A percentile compares a stretch with the other conserved stretches of the same genome.
Evolutionary conservation across 2,888 invertebrate species (phyloP).

Genomic region (Melinopterus prodromus): DNA sequence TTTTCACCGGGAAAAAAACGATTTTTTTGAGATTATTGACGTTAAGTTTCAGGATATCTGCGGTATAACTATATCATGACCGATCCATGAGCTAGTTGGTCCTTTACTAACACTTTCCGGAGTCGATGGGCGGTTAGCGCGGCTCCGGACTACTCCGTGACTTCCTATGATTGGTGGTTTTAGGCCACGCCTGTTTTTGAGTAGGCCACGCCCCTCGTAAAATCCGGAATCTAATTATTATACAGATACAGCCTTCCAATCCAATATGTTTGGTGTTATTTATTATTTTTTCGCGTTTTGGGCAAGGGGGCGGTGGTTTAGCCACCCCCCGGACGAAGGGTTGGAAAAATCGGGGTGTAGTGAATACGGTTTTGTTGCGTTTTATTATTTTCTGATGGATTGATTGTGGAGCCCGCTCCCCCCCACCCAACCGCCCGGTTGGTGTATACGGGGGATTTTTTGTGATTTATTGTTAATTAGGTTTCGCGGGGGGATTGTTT

Average conservation of each 20-base stretch:
- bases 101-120: constrained; percentile 54
- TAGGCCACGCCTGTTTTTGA: constrained; percentile 46
- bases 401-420: constrained; percentile 44
- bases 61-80: neutral
- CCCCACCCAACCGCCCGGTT: no score
- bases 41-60: constrained; percentile 35
- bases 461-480: constrained; percentile 45
- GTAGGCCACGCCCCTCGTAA: constrained; percentile 42
- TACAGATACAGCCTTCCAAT: constrained; percentile 36
- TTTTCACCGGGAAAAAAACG: neutral
- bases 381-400: constrained; percentile 59
- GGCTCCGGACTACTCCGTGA: constrained; percentile 35
- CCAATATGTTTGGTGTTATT: constrained; percentile 59
- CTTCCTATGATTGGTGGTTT: constrained; percentile 48
- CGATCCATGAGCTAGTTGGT: constrained; percentile 48
- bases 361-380: constrained; percentile 46
- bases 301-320: constrained; percentile 8
- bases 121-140: constrained; percentile 45
- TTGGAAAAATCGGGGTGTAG: constrained; percentile 7
- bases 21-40: neutral
- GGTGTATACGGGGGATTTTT: constrained; percentile 45
- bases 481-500: constrained; percentile 33
- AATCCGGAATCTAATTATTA: constrained; percentile 56
- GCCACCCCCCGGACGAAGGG: neutral
- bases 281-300: constrained; percentile 48